Conservation (phyloP, 2,797 vertebrate species). For the Halcyon badia region DNA sequence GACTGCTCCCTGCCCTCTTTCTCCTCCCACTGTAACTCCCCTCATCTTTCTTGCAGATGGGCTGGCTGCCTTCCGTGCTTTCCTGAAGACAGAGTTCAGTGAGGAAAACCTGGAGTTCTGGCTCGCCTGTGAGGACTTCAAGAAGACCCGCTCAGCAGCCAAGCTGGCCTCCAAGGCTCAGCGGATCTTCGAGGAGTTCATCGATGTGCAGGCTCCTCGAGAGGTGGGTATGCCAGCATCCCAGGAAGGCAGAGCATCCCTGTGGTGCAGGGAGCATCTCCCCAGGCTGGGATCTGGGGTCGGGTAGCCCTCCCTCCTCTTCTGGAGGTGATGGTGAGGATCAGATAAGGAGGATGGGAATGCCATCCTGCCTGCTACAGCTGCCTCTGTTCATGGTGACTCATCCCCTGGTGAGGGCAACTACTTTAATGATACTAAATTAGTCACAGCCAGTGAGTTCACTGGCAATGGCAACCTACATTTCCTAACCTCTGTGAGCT, state of each 20-base stretch:
- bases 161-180: conserved; percentile 85
- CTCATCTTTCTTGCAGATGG: conserved; percentile 67
- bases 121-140: conserved; percentile 85
- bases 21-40: neutral
- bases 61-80: conserved; percentile 83
- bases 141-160: conserved; percentile 81
- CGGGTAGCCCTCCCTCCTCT: neutral
- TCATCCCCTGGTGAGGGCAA: conserved; percentile 1
- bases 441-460: conserved; percentile 22
- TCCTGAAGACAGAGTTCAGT: conserved; percentile 85
- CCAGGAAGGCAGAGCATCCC: rapidly evolving
- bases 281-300: neutral
- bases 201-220: conserved; percentile 84
- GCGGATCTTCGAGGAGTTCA: conserved; percentile 85
- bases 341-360: neutral
- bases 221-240: conserved; percentile 73
- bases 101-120: conserved; percentile 87
- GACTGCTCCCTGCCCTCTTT: neutral
- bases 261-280: rapidly evolving
- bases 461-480: neutral
- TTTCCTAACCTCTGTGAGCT: neutral
- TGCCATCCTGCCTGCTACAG: neutral
- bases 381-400: neutral
- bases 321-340: neutral
- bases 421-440: neutral